Evolutionary conservation across 1,140 invertebrate genomes (phyloP).

Genomic region (Drosophila obscura): DNA sequence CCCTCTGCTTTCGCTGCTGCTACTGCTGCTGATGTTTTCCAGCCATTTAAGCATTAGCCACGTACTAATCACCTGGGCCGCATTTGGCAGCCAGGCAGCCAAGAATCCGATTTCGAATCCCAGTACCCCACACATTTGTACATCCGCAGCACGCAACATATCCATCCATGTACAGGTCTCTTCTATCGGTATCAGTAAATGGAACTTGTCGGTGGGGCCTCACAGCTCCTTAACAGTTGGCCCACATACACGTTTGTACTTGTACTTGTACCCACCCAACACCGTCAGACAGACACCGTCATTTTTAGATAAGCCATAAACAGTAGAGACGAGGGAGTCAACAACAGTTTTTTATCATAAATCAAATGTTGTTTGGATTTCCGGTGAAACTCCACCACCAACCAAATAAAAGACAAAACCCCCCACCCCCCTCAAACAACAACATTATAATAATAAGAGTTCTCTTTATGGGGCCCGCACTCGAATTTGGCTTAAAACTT

Average conservation of each 20-base stretch:
- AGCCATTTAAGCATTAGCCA: slow-evolving; percentile 56
- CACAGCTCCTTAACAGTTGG: slow-evolving; percentile 18
- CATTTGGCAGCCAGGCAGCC: slow-evolving; percentile 27
- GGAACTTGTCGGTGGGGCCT: slow-evolving; percentile 48
- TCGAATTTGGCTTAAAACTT: slow-evolving; percentile 22
- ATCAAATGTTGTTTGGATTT: slow-evolving; percentile 79
- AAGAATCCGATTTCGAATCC: slow-evolving; percentile 36
- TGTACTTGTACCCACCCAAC: slow-evolving; percentile 11
- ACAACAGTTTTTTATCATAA: slow-evolving; percentile 64
- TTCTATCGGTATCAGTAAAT: slow-evolving; percentile 47
- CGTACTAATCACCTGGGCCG: slow-evolving; percentile 67
- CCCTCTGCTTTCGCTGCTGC: not conserved
- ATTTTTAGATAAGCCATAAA: slow-evolving; percentile 76
- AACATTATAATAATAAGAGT: slow-evolving; percentile 11
- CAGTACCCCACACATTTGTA: slow-evolving; percentile 24
- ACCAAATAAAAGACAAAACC: slow-evolving; percentile 16
- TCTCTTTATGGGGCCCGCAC: slow-evolving; percentile 27
- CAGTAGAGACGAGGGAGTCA: slow-evolving; percentile 42
- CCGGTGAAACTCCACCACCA: slow-evolving; percentile 64
- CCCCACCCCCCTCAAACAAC: slow-evolving; percentile 1
- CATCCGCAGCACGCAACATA: slow-evolving; percentile 44
- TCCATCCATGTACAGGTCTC: not conserved
- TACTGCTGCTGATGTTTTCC: slow-evolving; percentile 25
- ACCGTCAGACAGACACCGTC: slow-evolving; percentile 42
- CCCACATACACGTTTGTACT: slow-evolving; percentile 38